Evolutionary conservation across 64 coral and sea anemone species (phyloP).

Genomic region (Dendrophyllia cribrosa): DNA sequence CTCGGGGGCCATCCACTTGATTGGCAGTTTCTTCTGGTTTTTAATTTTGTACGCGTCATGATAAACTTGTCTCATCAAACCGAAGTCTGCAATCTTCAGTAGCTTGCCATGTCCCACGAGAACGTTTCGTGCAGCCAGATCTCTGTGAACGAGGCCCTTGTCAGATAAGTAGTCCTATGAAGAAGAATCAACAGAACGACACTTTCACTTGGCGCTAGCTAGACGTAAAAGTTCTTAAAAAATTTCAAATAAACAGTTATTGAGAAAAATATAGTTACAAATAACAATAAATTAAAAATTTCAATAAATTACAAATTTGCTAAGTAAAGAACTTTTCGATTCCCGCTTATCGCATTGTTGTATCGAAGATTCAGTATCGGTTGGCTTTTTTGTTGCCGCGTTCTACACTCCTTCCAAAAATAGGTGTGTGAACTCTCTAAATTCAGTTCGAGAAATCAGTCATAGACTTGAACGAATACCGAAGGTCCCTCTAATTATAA

Average conservation of each 20-base stretch:
- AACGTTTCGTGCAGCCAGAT: constrained; percentile 50
- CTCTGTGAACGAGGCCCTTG: constrained; percentile 58
- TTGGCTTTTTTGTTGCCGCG: too few species aligned
- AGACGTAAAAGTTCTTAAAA: background rate
- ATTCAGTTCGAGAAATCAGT: too few species aligned
- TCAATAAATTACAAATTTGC: too few species aligned
- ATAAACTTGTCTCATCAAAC: constrained; percentile 44
- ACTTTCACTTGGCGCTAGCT: background rate
- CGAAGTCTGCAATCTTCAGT: constrained; percentile 55
- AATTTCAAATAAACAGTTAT: background rate
- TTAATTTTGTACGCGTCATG: constrained; percentile 29
- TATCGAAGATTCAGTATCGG: too few species aligned
- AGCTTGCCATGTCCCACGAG: constrained; percentile 26
- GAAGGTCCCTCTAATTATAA: too few species aligned
- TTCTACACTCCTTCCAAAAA: too few species aligned
- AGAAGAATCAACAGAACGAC: background rate
- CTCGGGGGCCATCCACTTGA: constrained; percentile 65
- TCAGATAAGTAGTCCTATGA: constrained; percentile 37
- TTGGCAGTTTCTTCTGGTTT: constrained; percentile 23
- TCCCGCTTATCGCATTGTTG: too few species aligned
- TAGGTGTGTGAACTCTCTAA: too few species aligned
- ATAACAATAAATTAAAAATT: too few species aligned
- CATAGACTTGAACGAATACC: too few species aligned
- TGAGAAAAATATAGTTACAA: too few species aligned
- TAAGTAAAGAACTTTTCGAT: too few species aligned